Percentiles rank a stretch among this genome's conserved stretches.
These are phyloP conservation scores for Ostrea denselamellosa DNA, from an alignment of 1,140 invertebrate species.

Conservation along the genomic window DNA sequence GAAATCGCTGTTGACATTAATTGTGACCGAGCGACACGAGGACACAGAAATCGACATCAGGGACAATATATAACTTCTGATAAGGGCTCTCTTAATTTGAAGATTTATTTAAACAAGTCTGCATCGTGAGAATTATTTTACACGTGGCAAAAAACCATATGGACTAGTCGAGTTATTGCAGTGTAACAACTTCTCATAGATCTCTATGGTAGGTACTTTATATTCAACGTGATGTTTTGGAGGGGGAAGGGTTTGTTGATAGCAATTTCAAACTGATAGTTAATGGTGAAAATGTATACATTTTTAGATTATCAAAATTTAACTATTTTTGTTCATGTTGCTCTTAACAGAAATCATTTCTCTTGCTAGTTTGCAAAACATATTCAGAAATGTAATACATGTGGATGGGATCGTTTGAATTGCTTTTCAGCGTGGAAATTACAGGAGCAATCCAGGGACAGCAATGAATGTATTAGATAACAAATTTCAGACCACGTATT, in stretches of 20 bases:
- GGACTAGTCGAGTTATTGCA: neutral
- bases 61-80: constrained; percentile 6
- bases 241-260: no score
- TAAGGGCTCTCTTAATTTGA: neutral
- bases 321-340: neutral
- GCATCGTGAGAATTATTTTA: neutral
- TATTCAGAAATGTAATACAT: neutral
- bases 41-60: no score
- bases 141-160: neutral
- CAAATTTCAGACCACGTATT: neutral
- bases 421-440: neutral
- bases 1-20: neutral
- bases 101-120: constrained; percentile 2
- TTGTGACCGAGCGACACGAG: neutral
- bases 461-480: neutral
- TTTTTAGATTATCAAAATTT: no score
- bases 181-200: neutral
- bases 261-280: neutral
- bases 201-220: neutral
- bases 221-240: neutral
- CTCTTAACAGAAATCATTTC: neutral
- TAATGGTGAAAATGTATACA: neutral
- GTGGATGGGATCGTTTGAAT: neutral
- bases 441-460: neutral
- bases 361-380: neutral